Percentiles rank a stretch among this genome's conserved stretches.
Evolutionary conservation across 2,888 invertebrate genomes (phyloP).

Genomic region (Microplitis deprimator): DNA sequence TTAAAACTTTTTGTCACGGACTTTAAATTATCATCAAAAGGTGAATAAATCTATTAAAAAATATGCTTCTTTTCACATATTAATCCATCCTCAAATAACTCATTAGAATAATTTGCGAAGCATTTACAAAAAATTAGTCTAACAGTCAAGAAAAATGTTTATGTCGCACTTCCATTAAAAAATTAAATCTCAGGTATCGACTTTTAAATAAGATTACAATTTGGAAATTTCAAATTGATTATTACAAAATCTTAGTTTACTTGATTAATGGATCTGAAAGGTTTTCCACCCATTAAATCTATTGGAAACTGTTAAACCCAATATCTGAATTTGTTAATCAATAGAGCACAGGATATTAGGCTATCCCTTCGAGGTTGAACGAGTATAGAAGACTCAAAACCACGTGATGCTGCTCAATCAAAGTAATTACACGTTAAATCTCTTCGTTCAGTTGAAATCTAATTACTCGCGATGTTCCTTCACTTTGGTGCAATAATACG

Average conservation of each 20-base stretch:
- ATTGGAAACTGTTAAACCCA: background rate
- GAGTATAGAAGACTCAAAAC: constrained; percentile 33
- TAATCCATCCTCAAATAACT: background rate
- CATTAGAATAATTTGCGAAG: background rate
- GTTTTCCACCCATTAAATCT: too few relatives aligned
- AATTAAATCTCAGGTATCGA: too few relatives aligned
- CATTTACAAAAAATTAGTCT: too few relatives aligned
- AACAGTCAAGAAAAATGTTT: too few relatives aligned
- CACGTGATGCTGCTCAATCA: constrained; percentile 56
- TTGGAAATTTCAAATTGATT: too few relatives aligned
- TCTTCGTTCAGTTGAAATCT: constrained; percentile 56
- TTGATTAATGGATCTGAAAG: too few relatives aligned
- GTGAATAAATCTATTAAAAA: constrained; percentile 16
- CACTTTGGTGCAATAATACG: constrained; percentile 17
- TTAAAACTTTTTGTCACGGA: constrained; percentile 6
- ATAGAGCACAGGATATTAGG: background rate
- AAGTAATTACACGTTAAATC: constrained; percentile 65
- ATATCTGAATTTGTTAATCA: background rate
- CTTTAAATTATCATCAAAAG: constrained; percentile 7
- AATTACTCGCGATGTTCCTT: constrained; percentile 50
- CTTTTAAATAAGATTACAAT: too few relatives aligned
- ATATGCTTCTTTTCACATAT: background rate
- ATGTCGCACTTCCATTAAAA: too few relatives aligned
- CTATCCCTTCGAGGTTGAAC: constrained; percentile 40
- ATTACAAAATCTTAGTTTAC: too few relatives aligned